Evolutionary conservation across 2,113 vertebrate genomes (phyloP).

Genomic region (Aythya baeri): DNA sequence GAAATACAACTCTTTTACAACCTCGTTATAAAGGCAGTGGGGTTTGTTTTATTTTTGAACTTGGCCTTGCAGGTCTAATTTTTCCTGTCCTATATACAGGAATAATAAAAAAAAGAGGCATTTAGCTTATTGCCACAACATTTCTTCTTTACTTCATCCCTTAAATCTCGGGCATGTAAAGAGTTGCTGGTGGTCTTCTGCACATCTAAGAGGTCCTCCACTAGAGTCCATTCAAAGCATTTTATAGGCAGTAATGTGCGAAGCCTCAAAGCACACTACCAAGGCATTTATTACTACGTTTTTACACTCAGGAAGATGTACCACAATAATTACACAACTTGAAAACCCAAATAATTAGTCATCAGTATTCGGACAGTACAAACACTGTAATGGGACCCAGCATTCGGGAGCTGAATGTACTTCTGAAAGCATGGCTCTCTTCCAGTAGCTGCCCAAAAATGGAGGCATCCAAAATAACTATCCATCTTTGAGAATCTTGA

Average conservation of each 20-base stretch:
- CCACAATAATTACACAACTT: neutral
- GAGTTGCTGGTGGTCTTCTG: neutral
- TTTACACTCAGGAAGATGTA: neutral
- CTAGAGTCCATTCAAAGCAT: neutral
- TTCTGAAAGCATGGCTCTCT: neutral
- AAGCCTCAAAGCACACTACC: neutral
- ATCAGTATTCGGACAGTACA: neutral
- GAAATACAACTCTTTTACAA: neutral
- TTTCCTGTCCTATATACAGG: neutral
- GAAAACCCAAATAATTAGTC: neutral
- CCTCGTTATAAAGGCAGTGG: neutral
- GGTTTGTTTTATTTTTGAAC: neutral
- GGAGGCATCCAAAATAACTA: slow-evolving; percentile 24
- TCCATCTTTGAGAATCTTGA: neutral
- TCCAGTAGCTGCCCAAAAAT: neutral
- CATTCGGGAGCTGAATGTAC: neutral
- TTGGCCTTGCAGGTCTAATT: neutral
- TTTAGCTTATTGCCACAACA: neutral
- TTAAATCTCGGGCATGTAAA: neutral
- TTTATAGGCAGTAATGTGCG: neutral
- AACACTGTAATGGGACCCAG: neutral
- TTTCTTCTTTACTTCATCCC: neutral
- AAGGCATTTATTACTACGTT: neutral
- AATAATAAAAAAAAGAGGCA: neutral
- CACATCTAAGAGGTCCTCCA: neutral